These are phyloP conservation scores for Dendrolimus houi DNA, from an alignment of 2,888 invertebrate genomes.

Conservation along the genomic window DNA sequence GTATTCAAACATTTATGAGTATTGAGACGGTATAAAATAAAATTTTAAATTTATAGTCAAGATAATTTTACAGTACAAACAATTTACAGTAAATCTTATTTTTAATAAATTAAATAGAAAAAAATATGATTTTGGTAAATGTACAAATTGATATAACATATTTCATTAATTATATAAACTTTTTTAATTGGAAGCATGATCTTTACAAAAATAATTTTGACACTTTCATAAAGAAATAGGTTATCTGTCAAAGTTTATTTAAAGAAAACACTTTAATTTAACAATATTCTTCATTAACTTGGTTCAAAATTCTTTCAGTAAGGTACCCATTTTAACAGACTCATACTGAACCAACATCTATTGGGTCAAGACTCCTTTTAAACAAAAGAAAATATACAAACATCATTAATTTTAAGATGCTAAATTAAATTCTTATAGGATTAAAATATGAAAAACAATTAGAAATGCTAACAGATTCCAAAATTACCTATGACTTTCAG, in stretches of 20 bases:
- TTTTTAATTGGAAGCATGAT: no score
- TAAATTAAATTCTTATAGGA: constrained; percentile 21
- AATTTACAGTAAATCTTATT: no score
- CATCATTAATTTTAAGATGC: constrained; percentile 19
- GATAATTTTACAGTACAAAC: no score
- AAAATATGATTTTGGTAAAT: no score
- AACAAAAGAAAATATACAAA: constrained; percentile 14
- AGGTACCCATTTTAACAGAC: neutral
- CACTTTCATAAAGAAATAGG: constrained; percentile 32
- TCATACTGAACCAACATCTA: constrained; percentile 25
- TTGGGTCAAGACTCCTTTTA: constrained; percentile 22
- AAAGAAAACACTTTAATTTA: constrained; percentile 4
- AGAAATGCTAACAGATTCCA: constrained; percentile 13
- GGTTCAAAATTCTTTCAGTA: neutral
- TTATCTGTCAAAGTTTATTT: constrained; percentile 42
- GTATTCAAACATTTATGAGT: no score
- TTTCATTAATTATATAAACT: no score
- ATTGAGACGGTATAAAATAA: no score
- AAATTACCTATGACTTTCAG: constrained; percentile 26
- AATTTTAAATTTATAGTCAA: no score
- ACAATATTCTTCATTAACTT: constrained; percentile 2
- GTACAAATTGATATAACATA: no score
- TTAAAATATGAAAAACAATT: constrained; percentile 11
- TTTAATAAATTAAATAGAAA: no score
- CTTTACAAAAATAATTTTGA: constrained; percentile 21